phyloP scores from a whole-genome alignment of 2,888 invertebrate genomes.

The Creontiades dilutus region DNA sequence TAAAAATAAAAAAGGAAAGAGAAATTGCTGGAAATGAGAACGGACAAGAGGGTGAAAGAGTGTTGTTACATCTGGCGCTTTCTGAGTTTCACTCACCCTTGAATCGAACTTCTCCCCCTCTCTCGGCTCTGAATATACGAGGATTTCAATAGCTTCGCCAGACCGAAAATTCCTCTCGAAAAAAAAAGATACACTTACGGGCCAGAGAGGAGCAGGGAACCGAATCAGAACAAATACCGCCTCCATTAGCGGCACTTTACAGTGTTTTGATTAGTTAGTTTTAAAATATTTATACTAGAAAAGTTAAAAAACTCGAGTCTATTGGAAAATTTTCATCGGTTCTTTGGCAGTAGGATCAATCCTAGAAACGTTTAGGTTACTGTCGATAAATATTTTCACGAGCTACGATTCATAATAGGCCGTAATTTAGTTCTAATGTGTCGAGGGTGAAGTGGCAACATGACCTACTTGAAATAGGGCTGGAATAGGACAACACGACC shows the following conservation, averaged over 20 bases:
- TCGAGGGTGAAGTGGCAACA: no score
- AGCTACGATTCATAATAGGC: no score
- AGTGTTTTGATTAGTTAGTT: not conserved
- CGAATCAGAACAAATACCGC: conserved; percentile 12
- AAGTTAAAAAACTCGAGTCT: no score
- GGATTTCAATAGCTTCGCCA: conserved; percentile 8
- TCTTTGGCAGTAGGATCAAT: no score
- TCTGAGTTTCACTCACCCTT: conserved; percentile 49
- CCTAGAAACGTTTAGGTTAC: no score
- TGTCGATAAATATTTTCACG: no score
- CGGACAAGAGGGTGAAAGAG: conserved; percentile 17
- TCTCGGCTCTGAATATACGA: not conserved
- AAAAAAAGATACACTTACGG: no score
- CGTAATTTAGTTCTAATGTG: no score
- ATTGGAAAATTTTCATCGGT: no score
- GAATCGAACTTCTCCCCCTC: not conserved
- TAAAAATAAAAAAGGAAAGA: conserved; percentile 12
- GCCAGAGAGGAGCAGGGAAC: not conserved
- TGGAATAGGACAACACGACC: no score
- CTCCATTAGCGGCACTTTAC: conserved; percentile 24
- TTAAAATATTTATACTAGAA: no score
- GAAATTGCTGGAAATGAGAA: conserved; percentile 40
- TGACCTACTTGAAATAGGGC: no score
- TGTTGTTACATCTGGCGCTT: conserved; percentile 62
- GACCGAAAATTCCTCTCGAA: not conserved